Evolutionary conservation across 2,888 invertebrate species (phyloP), one percentile per base, ranked within the genome.

Genomic region (Aradus depressus): DNA sequence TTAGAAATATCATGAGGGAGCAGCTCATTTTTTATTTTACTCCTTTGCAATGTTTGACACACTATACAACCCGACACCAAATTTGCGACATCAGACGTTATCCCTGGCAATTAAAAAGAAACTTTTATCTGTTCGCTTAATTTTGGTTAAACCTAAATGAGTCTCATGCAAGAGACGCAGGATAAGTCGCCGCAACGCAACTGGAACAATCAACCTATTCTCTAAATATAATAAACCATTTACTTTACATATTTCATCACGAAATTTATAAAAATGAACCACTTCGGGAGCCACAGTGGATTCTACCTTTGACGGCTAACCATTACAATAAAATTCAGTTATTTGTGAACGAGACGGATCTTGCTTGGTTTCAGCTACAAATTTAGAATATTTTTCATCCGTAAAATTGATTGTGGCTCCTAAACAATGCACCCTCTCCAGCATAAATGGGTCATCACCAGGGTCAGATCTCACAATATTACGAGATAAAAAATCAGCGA

Each of bases 151-250:
- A 31, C 38, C 35, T 14, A 44, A 41, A 42, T 53, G 53, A 14
- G 50, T 42, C 44, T 53, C 50, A 44, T 51, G 43, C 39, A 50
- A 28, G 21, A 50, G 25, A 16, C 26, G 28, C 18, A 50, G 37
- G 34, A 50, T 53, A 44, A 34, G 31, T 23, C 22, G 14, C n/a
- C 47, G 23, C 41, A 25, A 35, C 2, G 38, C 16, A 10, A 23
- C 31, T n/a, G 52, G 52, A 14, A 52, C 28, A 21, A 52, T 38
- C n/a, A 52, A 16, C 25, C 52, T 38, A n/a, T 52, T 39, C 2
- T 52, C 41, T 31, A 52, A 42, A 52, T 50, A 52, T n/a, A 52
- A 18, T 22, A 52, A 48, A 28, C 42, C 48, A 28, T 52, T 31
- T 10, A 42, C 23, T 16, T 28, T 35, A 39, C 14, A 14, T 32